phyloP scores from a whole-genome alignment of 2,797 vertebrate species.

The Mus caroli region DNA sequence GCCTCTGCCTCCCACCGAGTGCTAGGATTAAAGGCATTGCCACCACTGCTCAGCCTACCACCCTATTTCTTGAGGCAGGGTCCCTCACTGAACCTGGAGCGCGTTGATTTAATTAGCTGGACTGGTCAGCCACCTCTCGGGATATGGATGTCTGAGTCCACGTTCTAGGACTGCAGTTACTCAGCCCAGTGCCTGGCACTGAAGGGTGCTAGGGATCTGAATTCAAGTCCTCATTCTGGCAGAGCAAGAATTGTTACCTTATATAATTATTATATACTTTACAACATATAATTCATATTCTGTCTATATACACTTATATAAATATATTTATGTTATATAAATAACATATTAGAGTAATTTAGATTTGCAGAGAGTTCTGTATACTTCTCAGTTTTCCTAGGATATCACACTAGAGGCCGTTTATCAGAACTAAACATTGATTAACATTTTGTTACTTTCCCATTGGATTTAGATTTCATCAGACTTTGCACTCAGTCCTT shows the following conservation, averaged over 20 bases:
- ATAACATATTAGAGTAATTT: conserved; percentile 39
- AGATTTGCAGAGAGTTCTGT: conserved; percentile 28
- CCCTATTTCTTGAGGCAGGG: neutral
- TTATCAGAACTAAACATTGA: conserved; percentile 35
- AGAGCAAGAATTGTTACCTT: neutral
- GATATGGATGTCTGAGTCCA: neutral
- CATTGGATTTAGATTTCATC: neutral
- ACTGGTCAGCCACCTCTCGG: neutral
- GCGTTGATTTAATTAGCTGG: neutral
- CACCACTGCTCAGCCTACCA: neutral
- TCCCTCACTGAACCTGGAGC: neutral
- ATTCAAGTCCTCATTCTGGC: neutral
- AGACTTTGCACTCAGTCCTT: conserved; percentile 31
- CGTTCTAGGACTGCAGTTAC: neutral
- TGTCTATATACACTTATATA: neutral
- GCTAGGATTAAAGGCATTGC: neutral
- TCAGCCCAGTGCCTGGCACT: neutral
- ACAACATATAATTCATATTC: neutral
- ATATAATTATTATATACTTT: neutral
- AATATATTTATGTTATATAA: neutral
- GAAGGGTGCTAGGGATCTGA: neutral
- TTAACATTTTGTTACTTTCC: neutral
- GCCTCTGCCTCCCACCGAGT: neutral
- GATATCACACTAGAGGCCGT: neutral
- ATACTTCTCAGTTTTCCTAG: neutral